Percentiles rank a stretch among this genome's conserved stretches.
These are phyloP conservation scores for Pollachius pollachius DNA, from an alignment of 2,113 vertebrate genomes.

Conservation along the genomic window DNA sequence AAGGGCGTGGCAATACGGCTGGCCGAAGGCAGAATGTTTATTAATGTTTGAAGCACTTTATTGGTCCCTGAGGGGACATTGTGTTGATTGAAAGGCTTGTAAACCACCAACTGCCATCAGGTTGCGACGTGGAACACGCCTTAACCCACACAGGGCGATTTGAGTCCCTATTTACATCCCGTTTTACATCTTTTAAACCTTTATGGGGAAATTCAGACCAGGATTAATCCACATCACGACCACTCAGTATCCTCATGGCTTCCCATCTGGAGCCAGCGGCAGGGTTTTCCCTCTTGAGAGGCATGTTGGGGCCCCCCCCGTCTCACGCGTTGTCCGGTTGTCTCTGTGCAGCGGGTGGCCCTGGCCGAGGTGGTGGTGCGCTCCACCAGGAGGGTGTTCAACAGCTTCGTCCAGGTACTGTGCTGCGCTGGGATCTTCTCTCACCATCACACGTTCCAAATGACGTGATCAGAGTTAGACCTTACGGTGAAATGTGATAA, in stretches of 20 bases:
- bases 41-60: background rate
- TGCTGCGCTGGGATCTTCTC: background rate
- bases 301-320: too few relatives aligned
- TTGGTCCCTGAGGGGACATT: too few relatives aligned
- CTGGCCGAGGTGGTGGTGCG: constrained; percentile 72
- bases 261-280: too few relatives aligned
- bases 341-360: constrained; percentile 60
- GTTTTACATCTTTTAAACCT: too few relatives aligned
- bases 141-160: too few relatives aligned
- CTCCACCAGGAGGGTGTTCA: constrained; percentile 72
- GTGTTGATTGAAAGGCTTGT: background rate
- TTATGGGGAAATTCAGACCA: too few relatives aligned
- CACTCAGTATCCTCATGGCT: too few relatives aligned
- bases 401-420: constrained; percentile 75
- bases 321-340: background rate
- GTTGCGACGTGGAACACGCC: too few relatives aligned
- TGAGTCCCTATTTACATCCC: too few relatives aligned
- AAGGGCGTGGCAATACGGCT: too few relatives aligned
- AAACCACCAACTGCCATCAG: background rate
- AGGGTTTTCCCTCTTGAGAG: background rate
- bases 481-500: background rate
- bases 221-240: too few relatives aligned
- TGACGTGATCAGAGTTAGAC: constrained; percentile 2
- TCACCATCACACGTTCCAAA: background rate
- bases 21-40: background rate